A percentile compares a stretch with the other conserved stretches of the same genome.
phyloP scores from a whole-genome alignment of 2,797 vertebrate genomes.

The Sebastolobus alascanus region DNA sequence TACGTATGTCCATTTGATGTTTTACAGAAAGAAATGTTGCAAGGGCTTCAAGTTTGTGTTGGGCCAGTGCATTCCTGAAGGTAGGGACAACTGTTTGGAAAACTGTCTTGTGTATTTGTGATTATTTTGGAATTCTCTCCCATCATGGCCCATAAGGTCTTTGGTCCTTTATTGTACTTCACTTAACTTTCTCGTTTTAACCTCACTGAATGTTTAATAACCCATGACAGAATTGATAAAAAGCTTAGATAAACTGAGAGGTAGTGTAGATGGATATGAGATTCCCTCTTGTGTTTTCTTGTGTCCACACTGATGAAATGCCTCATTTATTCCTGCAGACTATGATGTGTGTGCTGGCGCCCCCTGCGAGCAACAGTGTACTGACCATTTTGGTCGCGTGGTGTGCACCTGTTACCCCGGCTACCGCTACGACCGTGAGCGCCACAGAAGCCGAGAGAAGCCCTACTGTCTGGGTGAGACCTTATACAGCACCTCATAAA shows the following conservation, averaged over 20 bases:
- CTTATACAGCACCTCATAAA: background rate
- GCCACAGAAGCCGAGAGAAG: constrained; percentile 92
- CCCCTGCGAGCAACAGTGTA: constrained; percentile 98
- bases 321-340: constrained; percentile 68
- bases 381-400: constrained; percentile 96
- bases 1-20: constrained; percentile 38
- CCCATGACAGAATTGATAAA: constrained; percentile 19
- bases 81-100: constrained; percentile 82
- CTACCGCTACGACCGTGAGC: constrained; percentile 94
- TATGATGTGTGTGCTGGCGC: constrained; percentile 95
- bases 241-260: background rate
- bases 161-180: constrained; percentile 4
- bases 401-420: constrained; percentile 96
- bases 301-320: background rate
- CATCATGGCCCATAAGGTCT: constrained; percentile 31
- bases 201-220: constrained; percentile 29
- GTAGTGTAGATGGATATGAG: background rate
- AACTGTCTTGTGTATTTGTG: constrained; percentile 48
- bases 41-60: constrained; percentile 97
- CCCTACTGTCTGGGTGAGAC: constrained; percentile 94
- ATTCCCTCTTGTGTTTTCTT: background rate
- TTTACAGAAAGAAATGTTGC: constrained; percentile 96
- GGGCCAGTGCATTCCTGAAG: constrained; percentile 99
- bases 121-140: constrained; percentile 34
- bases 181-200: constrained; percentile 35